Evolutionary conservation across 2,797 vertebrate genomes (phyloP).

Genomic region (Enteromius viviparus): DNA sequence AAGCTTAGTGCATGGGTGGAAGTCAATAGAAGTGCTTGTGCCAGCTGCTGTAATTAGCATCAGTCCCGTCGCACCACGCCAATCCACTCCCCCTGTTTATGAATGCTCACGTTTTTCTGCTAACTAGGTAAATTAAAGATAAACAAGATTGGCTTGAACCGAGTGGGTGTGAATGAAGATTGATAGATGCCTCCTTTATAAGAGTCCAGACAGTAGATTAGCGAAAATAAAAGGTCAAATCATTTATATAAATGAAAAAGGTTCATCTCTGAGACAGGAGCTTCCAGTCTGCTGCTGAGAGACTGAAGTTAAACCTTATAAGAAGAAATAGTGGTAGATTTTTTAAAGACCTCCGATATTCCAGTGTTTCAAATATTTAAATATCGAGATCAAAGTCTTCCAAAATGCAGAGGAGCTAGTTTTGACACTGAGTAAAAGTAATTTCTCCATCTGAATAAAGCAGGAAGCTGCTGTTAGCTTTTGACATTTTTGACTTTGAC

Average conservation of each 20-base stretch:
- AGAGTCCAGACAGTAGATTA: conserved; percentile 13
- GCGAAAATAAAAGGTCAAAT: conserved; percentile 29
- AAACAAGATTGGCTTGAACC: conserved; percentile 21
- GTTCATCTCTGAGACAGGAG: neutral
- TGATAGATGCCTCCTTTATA: conserved; percentile 9
- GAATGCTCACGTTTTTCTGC: neutral
- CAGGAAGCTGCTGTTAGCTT: conserved; percentile 6
- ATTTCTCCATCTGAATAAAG: neutral
- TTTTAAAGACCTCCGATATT: neutral
- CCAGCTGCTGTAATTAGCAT: conserved; percentile 36
- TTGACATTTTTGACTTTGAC: conserved; percentile 21
- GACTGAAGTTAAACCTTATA: conserved; percentile 6
- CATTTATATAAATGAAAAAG: neutral
- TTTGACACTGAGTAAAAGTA: neutral
- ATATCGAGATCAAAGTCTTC: neutral
- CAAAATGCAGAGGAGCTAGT: neutral
- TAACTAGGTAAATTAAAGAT: conserved; percentile 37
- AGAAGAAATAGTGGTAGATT: neutral
- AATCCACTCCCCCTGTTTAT: conserved; percentile 10
- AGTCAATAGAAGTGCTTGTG: conserved; percentile 29
- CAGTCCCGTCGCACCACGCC: conserved; percentile 1
- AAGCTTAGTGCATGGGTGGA: neutral
- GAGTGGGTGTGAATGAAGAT: conserved; percentile 24
- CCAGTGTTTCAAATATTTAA: neutral
- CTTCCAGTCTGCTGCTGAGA: neutral